A percentile compares a stretch with the other conserved stretches of the same genome.
Evolutionary conservation across 2,888 invertebrate genomes (phyloP).

Genomic region (Apamea sordens): DNA sequence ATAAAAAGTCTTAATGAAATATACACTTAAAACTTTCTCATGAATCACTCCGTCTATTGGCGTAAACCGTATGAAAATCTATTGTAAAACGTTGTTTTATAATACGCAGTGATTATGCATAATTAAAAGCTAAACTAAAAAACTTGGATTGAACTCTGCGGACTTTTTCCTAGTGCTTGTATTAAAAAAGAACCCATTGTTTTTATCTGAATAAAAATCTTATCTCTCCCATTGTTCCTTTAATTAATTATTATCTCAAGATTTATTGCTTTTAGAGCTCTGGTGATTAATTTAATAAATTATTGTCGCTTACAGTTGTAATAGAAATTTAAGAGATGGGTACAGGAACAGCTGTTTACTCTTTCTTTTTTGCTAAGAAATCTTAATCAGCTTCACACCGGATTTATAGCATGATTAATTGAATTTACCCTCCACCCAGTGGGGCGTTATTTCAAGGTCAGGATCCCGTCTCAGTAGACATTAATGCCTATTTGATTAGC

Average conservation of each 20-base stretch:
- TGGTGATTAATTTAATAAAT: slow-evolving; percentile 26
- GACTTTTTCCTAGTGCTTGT: slow-evolving; percentile 21
- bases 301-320: slow-evolving; percentile 10
- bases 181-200: slow-evolving; percentile 51
- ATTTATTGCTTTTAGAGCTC: slow-evolving; percentile 37
- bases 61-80: not conserved
- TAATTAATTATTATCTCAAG: slow-evolving; percentile 64
- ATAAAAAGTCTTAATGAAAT: not conserved
- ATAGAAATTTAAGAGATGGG: not conserved
- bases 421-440: slow-evolving; percentile 24
- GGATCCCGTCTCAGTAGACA: slow-evolving; percentile 5
- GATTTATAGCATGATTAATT: slow-evolving; percentile 32
- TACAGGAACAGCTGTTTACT: not conserved
- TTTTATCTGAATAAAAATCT: slow-evolving; percentile 53
- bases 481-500: slow-evolving; percentile 12
- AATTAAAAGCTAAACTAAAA: slow-evolving; percentile 35
- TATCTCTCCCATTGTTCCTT: slow-evolving; percentile 51
- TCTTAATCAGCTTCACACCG: not conserved
- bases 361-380: not conserved
- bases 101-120: not conserved
- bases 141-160: slow-evolving; percentile 5
- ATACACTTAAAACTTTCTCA: not conserved
- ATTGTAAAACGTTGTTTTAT: not conserved
- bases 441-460: slow-evolving; percentile 16
- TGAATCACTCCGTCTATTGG: not conserved